Evolutionary conservation across 2,888 invertebrate species (phyloP), one percentile per base, ranked within the genome.

Genomic region (Patella caerulea): DNA sequence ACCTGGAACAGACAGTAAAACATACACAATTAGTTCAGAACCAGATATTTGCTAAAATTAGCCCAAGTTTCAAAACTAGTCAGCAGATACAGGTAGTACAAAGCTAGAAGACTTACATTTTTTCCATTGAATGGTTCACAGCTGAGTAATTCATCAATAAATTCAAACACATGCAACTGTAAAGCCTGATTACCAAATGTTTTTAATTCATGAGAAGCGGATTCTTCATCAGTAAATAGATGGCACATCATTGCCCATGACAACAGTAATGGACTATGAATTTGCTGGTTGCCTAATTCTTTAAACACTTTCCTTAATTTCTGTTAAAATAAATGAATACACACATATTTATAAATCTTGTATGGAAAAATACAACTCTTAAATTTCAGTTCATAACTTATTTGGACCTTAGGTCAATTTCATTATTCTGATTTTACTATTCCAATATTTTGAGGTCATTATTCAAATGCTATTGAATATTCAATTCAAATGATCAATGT

Each of bases 241-340:
- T 88, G 86, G 54, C 89, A 82, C 15, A 91, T 82, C 4, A 90
- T 85, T 12, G 90, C 84, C 92, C 92, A 92, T 59, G 87, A 83
- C 55, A 92, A 83, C 17, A 91, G 83, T 15, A 92, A 73, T 3
- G 91, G 91, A 0, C 90, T 88, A 81, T 92, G 91, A 19, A 84
- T 84, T 34, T 85, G 83, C 74, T 89, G 88, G 3, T 78, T 82
- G 1, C 87, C 86, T 34, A 87, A 74, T 14, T 84, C 76, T 71
- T 82, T 81, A 15, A 88, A 71, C 17, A 83, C 77, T 53, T 81
- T 82, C 73, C 87, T 85, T 14, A 88, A 59, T 59, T 84, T 82
- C 79, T 79, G 76, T 15, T 72, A n/a, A 72, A 53, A 71, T 7
- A 70, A 45, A 29, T 4, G 29, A 73, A 45, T 24, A 76, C 5